phyloP scores from a whole-genome alignment of 2,113 vertebrate species.

The Scolopax mira region DNA sequence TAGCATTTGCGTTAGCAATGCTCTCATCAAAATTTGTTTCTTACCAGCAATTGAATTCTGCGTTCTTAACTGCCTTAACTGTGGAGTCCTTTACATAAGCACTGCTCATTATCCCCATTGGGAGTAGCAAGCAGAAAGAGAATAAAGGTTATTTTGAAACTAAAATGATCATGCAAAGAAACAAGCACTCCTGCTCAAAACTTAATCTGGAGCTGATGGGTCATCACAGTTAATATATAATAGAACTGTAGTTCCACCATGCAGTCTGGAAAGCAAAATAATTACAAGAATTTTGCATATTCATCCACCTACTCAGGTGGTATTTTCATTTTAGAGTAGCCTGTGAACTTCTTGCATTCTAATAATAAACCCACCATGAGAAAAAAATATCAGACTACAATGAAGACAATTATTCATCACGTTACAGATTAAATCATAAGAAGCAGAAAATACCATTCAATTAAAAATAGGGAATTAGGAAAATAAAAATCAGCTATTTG shows the following conservation, averaged over 20 bases:
- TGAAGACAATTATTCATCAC: background rate
- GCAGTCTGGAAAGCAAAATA: background rate
- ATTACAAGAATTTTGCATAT: background rate
- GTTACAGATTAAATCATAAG: background rate
- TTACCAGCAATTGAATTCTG: background rate
- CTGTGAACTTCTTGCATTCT: background rate
- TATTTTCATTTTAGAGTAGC: background rate
- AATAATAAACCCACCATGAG: background rate
- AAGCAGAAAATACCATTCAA: background rate
- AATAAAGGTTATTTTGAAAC: background rate
- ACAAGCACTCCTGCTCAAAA: background rate
- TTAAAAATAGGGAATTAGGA: background rate
- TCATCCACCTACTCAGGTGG: background rate
- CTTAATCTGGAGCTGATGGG: background rate
- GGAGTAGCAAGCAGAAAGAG: background rate
- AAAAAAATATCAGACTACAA: background rate
- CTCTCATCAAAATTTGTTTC: background rate
- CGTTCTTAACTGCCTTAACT: background rate
- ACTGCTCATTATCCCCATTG: background rate
- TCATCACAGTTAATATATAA: background rate
- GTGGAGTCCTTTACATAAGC: background rate
- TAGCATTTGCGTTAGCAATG: background rate
- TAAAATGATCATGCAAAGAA: background rate
- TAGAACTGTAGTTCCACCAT: background rate
- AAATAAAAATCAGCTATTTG: background rate